A percentile compares a stretch with the other conserved stretches of the same genome.
phyloP scores from a whole-genome alignment of 1,140 invertebrate genomes.

The Ectropis grisescens region DNA sequence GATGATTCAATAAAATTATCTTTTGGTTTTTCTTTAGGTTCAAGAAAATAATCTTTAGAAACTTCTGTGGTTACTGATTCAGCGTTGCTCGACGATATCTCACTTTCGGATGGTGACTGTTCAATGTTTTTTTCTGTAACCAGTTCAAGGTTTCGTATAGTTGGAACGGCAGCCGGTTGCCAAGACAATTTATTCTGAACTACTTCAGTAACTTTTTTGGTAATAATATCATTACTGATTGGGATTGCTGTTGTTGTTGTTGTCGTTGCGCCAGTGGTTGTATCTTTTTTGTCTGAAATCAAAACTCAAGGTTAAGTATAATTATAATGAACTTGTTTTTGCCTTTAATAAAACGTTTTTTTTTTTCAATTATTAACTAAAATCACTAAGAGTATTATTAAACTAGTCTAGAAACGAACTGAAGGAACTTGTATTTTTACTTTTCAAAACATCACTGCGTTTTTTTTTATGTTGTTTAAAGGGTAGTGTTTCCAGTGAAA shows the following conservation, averaged over 20 bases:
- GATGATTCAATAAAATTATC: too few species aligned
- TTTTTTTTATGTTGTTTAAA: too few species aligned
- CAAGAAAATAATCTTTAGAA: conserved; percentile 5
- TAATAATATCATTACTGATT: conserved; percentile 26
- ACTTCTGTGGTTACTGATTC: conserved; percentile 20
- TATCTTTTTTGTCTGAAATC: conserved; percentile 43
- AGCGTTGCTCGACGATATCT: conserved; percentile 36
- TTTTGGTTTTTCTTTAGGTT: too few species aligned
- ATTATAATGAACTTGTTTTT: too few species aligned
- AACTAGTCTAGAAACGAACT: too few species aligned
- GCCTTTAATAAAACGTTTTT: not conserved
- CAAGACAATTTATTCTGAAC: conserved; percentile 39
- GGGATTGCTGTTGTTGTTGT: conserved; percentile 9
- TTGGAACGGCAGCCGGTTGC: conserved; percentile 23
- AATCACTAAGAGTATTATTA: too few species aligned
- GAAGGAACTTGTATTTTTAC: too few species aligned
- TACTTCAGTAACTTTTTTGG: conserved; percentile 36
- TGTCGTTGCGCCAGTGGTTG: conserved; percentile 11
- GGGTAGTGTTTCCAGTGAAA: too few species aligned
- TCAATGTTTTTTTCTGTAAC: conserved; percentile 33
- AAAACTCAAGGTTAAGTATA: too few species aligned
- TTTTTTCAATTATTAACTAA: too few species aligned
- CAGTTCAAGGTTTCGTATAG: conserved; percentile 12
- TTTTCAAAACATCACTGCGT: too few species aligned
- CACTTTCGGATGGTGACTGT: conserved; percentile 43